These are phyloP conservation scores for Desmodus rotundus DNA, from an alignment of 2,113 vertebrate genomes.

Conservation along the genomic window DNA sequence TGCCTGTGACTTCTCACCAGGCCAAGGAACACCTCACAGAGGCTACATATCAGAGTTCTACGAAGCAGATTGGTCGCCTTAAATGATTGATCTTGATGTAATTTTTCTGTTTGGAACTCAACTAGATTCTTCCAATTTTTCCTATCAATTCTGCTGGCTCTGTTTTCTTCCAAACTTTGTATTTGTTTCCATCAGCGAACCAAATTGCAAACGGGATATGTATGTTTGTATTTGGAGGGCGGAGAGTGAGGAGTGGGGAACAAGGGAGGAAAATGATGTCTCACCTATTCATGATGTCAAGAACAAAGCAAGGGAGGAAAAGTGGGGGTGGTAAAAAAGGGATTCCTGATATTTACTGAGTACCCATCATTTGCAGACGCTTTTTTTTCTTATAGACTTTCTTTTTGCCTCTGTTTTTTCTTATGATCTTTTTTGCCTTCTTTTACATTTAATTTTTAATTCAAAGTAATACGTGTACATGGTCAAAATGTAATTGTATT, in stretches of 20 bases:
- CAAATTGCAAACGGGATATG: constrained; percentile 22
- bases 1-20: background rate
- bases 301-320: background rate
- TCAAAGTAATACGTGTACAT: background rate
- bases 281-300: background rate
- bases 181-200: background rate
- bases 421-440: background rate
- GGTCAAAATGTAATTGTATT: background rate
- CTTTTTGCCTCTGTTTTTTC: background rate
- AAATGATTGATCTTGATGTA: background rate
- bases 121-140: background rate
- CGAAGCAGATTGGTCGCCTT: background rate
- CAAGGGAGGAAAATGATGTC: background rate
- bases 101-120: background rate
- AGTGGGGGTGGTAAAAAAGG: background rate
- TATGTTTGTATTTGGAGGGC: constrained; percentile 14
- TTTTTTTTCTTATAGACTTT: background rate
- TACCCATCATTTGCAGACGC: background rate
- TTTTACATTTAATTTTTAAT: background rate
- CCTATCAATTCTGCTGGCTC: background rate
- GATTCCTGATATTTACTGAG: background rate
- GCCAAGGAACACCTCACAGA: background rate
- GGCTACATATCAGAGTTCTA: background rate
- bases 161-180: background rate
- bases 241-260: background rate